A percentile compares a stretch with the other conserved stretches of the same genome.
phyloP scores from a whole-genome alignment of 1,140 invertebrate species.

The Pteromalus puparum region DNA sequence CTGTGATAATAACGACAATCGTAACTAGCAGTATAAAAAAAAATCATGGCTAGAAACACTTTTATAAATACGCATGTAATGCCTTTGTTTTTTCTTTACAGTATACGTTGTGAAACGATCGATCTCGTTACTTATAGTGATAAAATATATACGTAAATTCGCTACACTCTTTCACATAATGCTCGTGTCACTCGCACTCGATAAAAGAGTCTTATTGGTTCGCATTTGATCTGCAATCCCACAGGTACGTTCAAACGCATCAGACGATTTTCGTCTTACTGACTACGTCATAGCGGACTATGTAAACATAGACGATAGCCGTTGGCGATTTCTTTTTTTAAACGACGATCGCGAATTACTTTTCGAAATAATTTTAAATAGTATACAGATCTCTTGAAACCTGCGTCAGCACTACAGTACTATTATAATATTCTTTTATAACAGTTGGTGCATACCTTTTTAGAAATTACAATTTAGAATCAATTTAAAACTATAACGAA shows the following conservation, averaged over 20 bases:
- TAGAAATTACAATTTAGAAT: neutral
- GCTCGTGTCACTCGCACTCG: neutral
- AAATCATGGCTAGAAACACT: no score
- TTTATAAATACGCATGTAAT: neutral
- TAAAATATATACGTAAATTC: conserved; percentile 20
- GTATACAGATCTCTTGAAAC: no score
- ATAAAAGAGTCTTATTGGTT: conserved; percentile 17
- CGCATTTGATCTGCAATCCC: conserved; percentile 26
- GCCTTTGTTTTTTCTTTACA: conserved; percentile 20
- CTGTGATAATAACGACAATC: neutral
- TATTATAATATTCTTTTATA: neutral
- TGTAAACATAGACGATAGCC: neutral
- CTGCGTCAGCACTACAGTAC: no score
- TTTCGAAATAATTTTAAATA: no score
- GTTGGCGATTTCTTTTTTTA: neutral
- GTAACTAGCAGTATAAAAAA: neutral
- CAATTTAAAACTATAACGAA: neutral
- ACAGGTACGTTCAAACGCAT: conserved; percentile 40
- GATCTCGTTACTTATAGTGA: neutral
- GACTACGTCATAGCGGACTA: conserved; percentile 22
- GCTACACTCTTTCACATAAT: neutral
- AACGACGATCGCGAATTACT: no score
- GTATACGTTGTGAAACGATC: neutral
- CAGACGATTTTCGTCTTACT: conserved; percentile 18
- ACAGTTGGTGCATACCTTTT: neutral